Evolutionary conservation across 2,113 vertebrate species (phyloP).

Genomic region (Rhinichthys klamathensis): DNA sequence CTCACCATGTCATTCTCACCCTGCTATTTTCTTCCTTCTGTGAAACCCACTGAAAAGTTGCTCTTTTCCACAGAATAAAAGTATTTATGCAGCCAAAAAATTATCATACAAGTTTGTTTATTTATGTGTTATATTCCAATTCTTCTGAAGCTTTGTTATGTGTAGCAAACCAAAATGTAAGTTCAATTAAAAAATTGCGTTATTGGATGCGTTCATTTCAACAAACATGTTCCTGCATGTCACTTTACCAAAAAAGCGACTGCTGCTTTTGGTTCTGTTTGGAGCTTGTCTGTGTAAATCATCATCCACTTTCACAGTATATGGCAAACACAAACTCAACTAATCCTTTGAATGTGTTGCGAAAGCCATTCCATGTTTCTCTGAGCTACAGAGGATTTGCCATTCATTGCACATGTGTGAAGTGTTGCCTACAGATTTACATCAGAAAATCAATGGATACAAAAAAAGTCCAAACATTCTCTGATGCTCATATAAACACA

Average conservation of each 20-base stretch:
- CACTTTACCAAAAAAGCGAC: neutral
- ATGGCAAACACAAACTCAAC: neutral
- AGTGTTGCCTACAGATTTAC: constrained; percentile 9
- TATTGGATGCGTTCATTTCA: too few relatives aligned
- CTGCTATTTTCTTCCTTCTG: neutral
- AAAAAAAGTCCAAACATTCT: constrained; percentile 1
- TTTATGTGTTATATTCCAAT: neutral
- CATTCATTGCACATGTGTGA: neutral
- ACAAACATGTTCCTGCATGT: neutral
- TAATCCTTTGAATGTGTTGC: neutral
- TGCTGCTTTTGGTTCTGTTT: neutral
- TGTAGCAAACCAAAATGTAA: too few relatives aligned
- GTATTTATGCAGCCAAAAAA: neutral
- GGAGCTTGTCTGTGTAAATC: neutral
- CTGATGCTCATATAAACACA: constrained; percentile 3
- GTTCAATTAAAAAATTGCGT: too few relatives aligned
- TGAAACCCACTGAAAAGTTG: neutral
- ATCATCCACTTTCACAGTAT: neutral
- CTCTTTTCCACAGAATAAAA: neutral
- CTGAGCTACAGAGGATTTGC: neutral
- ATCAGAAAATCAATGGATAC: neutral
- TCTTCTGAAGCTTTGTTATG: too few relatives aligned
- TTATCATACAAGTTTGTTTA: neutral
- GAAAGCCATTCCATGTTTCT: neutral
- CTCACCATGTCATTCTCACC: neutral